These are phyloP conservation scores for Lampris megalopsis DNA, from an alignment of 2,113 vertebrate species.

Conservation along the genomic window DNA sequence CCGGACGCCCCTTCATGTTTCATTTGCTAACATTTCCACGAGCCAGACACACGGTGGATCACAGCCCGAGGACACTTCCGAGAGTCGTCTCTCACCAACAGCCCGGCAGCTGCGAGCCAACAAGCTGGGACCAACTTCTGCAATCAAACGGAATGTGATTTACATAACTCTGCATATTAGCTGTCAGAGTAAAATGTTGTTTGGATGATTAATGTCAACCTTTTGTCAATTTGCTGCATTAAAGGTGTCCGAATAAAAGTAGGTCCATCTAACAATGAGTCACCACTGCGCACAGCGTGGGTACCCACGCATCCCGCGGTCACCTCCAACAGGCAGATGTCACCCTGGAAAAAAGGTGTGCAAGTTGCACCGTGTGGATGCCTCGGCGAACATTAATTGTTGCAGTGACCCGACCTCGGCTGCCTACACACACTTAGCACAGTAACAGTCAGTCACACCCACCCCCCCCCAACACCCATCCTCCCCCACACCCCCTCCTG, in stretches of 20 bases:
- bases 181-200: constrained; percentile 6
- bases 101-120: constrained; percentile 2
- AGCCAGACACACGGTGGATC: constrained; percentile 33
- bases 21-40: constrained; percentile 10
- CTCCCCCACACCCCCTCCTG: constrained; percentile 47
- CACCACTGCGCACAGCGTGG: constrained; percentile 44
- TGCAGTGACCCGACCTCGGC: constrained; percentile 42
- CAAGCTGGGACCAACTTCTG: background rate
- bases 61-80: constrained; percentile 32
- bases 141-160: constrained; percentile 21
- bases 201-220: constrained; percentile 18
- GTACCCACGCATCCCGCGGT: constrained; percentile 44
- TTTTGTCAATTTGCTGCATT: constrained; percentile 29
- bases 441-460: constrained; percentile 15
- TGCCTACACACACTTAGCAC: constrained; percentile 41
- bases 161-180: constrained; percentile 2
- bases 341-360: constrained; percentile 35
- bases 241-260: constrained; percentile 35
- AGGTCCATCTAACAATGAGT: constrained; percentile 58
- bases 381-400: constrained; percentile 31
- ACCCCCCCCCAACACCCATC: constrained; percentile 39
- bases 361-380: constrained; percentile 54
- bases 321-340: constrained; percentile 55
- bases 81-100: constrained; percentile 6
- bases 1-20: no score